These are phyloP conservation scores for Euphydryas editha DNA, from an alignment of 2,888 invertebrate species.

Conservation along the genomic window DNA sequence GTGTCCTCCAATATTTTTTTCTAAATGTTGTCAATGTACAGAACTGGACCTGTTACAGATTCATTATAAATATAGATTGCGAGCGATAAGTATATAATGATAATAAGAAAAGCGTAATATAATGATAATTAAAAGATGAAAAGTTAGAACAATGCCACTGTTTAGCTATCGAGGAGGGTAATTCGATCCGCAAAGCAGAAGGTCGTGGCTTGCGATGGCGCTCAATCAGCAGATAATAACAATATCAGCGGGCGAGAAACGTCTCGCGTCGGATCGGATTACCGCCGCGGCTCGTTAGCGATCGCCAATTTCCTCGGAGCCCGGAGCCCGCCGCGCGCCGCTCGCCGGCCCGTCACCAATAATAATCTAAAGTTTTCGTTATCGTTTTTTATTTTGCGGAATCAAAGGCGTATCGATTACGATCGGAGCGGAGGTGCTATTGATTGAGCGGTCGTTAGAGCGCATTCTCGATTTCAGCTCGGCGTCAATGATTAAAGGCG, in stretches of 20 bases:
- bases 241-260: background rate
- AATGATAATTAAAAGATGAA: conserved; percentile 5
- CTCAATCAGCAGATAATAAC: conserved; percentile 3
- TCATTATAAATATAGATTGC: background rate
- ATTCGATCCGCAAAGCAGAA: background rate
- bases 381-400: conserved; percentile 60
- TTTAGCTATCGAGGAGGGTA: conserved; percentile 8
- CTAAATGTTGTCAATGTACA: too few relatives aligned
- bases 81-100: too few relatives aligned
- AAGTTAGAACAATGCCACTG: background rate
- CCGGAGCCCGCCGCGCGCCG: conserved; percentile 18
- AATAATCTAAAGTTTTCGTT: conserved; percentile 41
- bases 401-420: conserved; percentile 77
- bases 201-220: background rate
- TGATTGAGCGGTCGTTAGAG: conserved; percentile 65
- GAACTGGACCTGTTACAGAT: too few relatives aligned
- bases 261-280: conserved; percentile 15
- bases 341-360: conserved; percentile 11
- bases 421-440: conserved; percentile 48
- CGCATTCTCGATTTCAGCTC: conserved; percentile 52
- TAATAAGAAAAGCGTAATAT: too few relatives aligned
- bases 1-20: too few relatives aligned
- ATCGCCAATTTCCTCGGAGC: conserved; percentile 40
- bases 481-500: conserved; percentile 74
- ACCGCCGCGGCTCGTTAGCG: conserved; percentile 37